phyloP scores from a whole-genome alignment of 1,140 invertebrate species.

The Coboldia fuscipes region DNA sequence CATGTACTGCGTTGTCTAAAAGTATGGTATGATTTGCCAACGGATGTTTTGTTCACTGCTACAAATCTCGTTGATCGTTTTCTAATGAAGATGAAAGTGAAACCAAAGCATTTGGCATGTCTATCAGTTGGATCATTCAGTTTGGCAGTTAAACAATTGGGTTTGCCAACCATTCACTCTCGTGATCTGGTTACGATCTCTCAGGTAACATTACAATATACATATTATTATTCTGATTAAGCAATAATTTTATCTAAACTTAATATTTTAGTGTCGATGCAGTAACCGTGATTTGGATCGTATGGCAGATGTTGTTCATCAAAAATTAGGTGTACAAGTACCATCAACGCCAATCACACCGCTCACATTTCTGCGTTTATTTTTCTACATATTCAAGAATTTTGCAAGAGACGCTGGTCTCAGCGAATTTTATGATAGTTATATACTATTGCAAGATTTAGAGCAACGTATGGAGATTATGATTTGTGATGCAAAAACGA shows the following conservation, averaged over 20 bases:
- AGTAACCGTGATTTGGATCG: conserved; percentile 46
- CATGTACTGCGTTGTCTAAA: conserved; percentile 59
- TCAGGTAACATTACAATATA: conserved; percentile 16
- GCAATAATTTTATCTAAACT: conserved; percentile 21
- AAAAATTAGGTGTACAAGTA: conserved; percentile 35
- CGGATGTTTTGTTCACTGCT: conserved; percentile 51
- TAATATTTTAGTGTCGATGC: conserved; percentile 47
- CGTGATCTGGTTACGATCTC: conserved; percentile 22
- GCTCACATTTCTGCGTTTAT: conserved; percentile 39
- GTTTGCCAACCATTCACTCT: conserved; percentile 17
- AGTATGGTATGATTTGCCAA: conserved; percentile 59
- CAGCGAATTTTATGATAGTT: conserved; percentile 22
- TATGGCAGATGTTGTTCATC: conserved; percentile 37
- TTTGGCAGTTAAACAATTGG: conserved; percentile 20
- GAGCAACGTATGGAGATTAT: conserved; percentile 45
- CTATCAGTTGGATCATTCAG: conserved; percentile 21
- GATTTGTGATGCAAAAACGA: conserved; percentile 42
- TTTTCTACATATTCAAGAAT: conserved; percentile 32
- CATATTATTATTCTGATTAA: conserved; percentile 2
- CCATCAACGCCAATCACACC: conserved; percentile 32
- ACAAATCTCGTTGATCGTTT: conserved; percentile 58
- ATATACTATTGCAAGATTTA: conserved; percentile 26
- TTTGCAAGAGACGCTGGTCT: conserved; percentile 25
- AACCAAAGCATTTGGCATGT: conserved; percentile 21
- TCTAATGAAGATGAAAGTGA: conserved; percentile 45